Base-by-base conservation (phyloP, 1,140 invertebrate genomes). In the Scaptodrosophila lebanonensis region DNA sequence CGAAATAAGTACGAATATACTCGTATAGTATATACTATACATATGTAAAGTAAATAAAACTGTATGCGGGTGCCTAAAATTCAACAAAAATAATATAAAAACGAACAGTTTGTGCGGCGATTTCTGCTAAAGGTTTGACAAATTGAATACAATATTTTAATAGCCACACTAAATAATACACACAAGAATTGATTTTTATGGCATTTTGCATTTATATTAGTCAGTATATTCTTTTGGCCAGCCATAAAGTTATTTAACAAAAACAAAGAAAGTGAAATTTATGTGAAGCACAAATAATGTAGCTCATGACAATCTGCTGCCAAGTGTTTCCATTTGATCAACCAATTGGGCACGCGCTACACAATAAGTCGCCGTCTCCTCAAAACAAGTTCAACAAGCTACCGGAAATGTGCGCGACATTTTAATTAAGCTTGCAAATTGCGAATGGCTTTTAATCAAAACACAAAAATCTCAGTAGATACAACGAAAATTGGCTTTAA, bases 361-460 rank as follows among this genome's bases (percentile, higher is more conserved):
- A 50, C 20, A 13, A 3, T 30, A 25, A 12, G 35, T 15, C 29
- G 38, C n/a, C n/a, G n/a, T n/a, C n/a, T 33, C 6, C 32, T n/a
- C 12, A n/a, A n/a, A 33, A 33, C 32, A n/a, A 38, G 13, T 16
- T 38, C 35, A 30, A 39, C 60, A 53, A 42, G 48, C 43, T 47
- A 72, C 72, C 79, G 79, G 79, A 84, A 71, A 71, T 61, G 69
- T 58, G 60, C 69, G 73, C 70, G 79, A 84, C 73, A 65, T 84
- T 79, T 84, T 84, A 84, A 84, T 84, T 84, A 53, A 77, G 66
- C 33, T 52, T 43, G 60, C 69, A 69, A 72, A 71, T 66, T 77
- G 27, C 30, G 71, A 77, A 83, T 62, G 60, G 56, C 72, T 76
- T 75, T 77, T 73, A 73, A 82, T 79, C 35, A 43, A 58, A 47